phyloP scores from a whole-genome alignment of 2,797 vertebrate species.

The Austrolebias charrua region DNA sequence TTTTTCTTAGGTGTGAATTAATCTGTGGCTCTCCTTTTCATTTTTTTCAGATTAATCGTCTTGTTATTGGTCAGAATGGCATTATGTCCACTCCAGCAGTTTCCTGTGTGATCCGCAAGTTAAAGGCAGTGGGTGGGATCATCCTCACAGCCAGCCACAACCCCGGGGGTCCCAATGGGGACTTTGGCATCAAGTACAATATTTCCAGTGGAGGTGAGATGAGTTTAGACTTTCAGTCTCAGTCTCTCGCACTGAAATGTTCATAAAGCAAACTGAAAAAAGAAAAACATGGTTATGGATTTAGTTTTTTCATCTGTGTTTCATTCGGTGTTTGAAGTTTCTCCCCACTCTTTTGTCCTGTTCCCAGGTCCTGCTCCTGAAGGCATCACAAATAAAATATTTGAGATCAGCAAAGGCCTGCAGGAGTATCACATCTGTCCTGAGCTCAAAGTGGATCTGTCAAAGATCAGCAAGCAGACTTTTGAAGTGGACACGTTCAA shows the following conservation, averaged over 20 bases:
- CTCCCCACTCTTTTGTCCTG: constrained; percentile 2
- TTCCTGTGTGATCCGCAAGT: constrained; percentile 96
- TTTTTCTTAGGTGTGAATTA: background rate
- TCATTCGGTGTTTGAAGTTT: background rate
- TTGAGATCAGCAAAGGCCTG: constrained; percentile 93
- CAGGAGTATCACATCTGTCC: constrained; percentile 96
- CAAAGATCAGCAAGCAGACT: constrained; percentile 91
- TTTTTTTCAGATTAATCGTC: constrained; percentile 84
- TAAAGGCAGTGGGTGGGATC: constrained; percentile 94
- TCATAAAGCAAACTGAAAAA: background rate
- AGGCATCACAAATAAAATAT: constrained; percentile 94
- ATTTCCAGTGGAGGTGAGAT: constrained; percentile 91
- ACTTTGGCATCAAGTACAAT: constrained; percentile 98
- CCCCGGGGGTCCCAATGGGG: constrained; percentile 92
- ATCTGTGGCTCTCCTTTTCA: background rate
- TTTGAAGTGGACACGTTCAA: constrained; percentile 97
- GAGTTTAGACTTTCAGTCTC: background rate
- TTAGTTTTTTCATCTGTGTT: background rate
- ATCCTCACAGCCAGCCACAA: constrained; percentile 98
- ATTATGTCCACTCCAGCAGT: constrained; percentile 97
- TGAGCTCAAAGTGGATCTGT: constrained; percentile 90
- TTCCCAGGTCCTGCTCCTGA: constrained; percentile 92
- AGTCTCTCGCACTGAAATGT: background rate
- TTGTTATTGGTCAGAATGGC: constrained; percentile 96
- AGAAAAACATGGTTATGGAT: too few species aligned